Percentiles rank a stretch among this genome's conserved stretches.
phyloP scores from a whole-genome alignment of 1,140 invertebrate genomes.

The Neoseiulus cucumeris region DNA sequence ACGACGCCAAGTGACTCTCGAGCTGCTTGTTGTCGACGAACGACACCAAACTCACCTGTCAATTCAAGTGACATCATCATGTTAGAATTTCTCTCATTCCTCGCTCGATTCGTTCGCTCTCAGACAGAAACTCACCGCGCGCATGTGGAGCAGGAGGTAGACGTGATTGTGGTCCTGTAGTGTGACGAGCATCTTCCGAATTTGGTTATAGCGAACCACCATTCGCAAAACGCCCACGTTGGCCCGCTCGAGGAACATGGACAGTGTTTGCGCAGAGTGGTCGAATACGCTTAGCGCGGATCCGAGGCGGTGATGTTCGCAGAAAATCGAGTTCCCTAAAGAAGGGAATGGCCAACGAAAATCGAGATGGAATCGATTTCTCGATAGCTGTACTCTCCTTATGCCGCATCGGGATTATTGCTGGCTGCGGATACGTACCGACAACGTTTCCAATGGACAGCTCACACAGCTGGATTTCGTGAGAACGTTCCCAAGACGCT shows the following conservation, averaged over 20 bases:
- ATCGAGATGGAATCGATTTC: too few species aligned
- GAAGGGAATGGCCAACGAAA: too few species aligned
- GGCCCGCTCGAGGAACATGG: background rate
- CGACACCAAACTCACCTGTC: background rate
- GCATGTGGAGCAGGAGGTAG: background rate
- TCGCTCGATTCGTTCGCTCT: too few species aligned
- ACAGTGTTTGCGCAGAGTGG: background rate
- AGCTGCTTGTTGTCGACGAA: constrained; percentile 3
- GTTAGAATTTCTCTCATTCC: too few species aligned
- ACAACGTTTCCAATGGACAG: constrained; percentile 7
- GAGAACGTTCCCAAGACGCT: background rate
- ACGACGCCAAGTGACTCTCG: background rate
- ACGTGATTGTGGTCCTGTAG: background rate
- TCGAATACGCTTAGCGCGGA: background rate
- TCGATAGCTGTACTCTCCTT: too few species aligned
- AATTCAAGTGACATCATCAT: too few species aligned
- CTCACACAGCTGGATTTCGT: constrained; percentile 1
- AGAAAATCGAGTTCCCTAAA: too few species aligned
- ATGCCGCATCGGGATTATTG: too few species aligned
- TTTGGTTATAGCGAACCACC: background rate
- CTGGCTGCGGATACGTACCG: background rate
- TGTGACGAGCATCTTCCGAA: background rate
- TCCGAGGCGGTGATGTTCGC: background rate
- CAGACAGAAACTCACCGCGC: background rate
- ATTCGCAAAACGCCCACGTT: background rate